phyloP scores from a whole-genome alignment of 23 tunicate species.

The Phallusia fumigata region DNA sequence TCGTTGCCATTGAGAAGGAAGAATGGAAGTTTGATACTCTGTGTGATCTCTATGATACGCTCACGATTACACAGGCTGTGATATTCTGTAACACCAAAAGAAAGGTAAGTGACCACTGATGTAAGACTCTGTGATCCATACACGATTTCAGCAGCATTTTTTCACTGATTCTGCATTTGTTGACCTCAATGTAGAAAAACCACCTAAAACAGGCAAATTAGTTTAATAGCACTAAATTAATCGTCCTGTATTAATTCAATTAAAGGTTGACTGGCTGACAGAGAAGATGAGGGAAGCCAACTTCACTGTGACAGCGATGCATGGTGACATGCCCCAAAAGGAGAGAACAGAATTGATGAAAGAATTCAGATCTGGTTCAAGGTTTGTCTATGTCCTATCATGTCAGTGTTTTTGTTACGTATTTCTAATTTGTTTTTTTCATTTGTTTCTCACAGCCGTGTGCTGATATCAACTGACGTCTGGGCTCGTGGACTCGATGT shows the following conservation, averaged over 20 bases:
- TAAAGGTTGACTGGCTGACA: constrained; percentile 96
- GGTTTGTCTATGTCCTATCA: too few species aligned
- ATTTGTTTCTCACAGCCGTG: constrained; percentile 56
- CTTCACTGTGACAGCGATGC: constrained; percentile 98
- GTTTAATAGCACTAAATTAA: too few species aligned
- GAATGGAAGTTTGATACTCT: constrained; percentile 99
- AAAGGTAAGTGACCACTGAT: too few species aligned
- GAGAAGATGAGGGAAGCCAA: constrained; percentile 99
- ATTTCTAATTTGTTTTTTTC: too few species aligned
- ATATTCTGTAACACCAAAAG: constrained; percentile 98
- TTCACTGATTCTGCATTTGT: too few species aligned
- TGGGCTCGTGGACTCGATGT: constrained; percentile 99
- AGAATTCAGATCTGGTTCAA: constrained; percentile 92
- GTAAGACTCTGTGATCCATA: too few species aligned
- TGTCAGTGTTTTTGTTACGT: too few species aligned
- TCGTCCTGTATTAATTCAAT: too few species aligned
- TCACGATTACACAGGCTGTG: constrained; percentile 98
- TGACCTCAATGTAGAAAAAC: too few species aligned
- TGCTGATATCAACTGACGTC: constrained; percentile 95
- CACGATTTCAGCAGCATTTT: too few species aligned
- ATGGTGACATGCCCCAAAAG: constrained; percentile 99
- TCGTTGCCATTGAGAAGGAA: constrained; percentile 97
- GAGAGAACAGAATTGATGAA: constrained; percentile 97
- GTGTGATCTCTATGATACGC: constrained; percentile 98
- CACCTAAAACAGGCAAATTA: too few species aligned